Conservation (phyloP, 2,888 invertebrate species). For the Cotesia congregata region DNA sequence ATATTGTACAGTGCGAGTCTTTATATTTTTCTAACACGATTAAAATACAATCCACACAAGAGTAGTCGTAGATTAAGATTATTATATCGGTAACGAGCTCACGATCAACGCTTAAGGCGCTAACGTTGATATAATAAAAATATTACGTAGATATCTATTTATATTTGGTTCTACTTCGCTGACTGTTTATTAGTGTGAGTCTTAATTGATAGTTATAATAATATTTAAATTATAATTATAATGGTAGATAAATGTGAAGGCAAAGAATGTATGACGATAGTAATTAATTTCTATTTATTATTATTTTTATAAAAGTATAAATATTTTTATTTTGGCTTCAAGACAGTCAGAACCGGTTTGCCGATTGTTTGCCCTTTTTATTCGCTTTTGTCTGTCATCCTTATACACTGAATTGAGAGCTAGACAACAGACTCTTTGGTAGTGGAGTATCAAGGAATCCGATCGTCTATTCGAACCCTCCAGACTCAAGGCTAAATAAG, state of each 20-base stretch:
- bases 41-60: no score
- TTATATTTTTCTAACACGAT: neutral
- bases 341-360: neutral
- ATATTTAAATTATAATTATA: neutral
- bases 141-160: slow-evolving; percentile 1
- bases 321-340: neutral
- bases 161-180: neutral
- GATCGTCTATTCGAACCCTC: slow-evolving; percentile 34
- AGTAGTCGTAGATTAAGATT: slow-evolving; percentile 36
- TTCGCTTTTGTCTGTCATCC: slow-evolving; percentile 12
- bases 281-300: neutral
- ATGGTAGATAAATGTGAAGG: neutral
- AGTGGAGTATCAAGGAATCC: slow-evolving; percentile 10
- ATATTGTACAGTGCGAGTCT: neutral
- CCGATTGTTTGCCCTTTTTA: slow-evolving; percentile 13
- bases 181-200: neutral
- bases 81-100: slow-evolving; percentile 45
- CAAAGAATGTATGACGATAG: neutral
- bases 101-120: slow-evolving; percentile 52
- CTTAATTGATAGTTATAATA: neutral
- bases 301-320: neutral
- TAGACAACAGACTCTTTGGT: neutral
- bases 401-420: neutral
- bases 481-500: no score
- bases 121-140: neutral